Base-by-base conservation (phyloP, 2,797 vertebrate species). In the Sebastes hubbsi region DNA sequence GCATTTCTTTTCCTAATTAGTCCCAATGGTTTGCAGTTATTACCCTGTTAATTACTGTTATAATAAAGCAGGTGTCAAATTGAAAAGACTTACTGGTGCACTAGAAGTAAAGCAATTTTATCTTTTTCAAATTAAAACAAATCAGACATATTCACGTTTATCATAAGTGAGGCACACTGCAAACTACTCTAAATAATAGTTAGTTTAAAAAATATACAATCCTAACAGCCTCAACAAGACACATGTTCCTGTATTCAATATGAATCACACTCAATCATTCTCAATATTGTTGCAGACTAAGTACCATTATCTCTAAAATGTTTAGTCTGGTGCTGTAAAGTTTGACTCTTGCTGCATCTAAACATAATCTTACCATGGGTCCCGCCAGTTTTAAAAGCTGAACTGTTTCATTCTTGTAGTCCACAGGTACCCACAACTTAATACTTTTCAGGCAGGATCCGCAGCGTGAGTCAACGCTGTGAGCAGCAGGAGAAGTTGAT, bases 341-440 rank as follows among this genome's bases (percentile, higher is more conserved):
- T 74, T 27, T 49, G 25, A 38, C 13, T 64, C 25, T 32, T 70
- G 16, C 79, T 38, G 20, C 30, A 75, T 64, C 22, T 20, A 46
- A 80, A 66, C 25, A 54, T 10, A 79, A 11, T 75, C 87, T 93
- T 85, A 96, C 94, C 93, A 94, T 81, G 2, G 95, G 94, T 85
- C 90, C 94, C 1, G 90, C 85, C 76, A 95, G 85, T 90, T 92
- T 95, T n/a, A 94, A 59, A 80, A 93, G 24, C 66, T 92, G 85
- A 64, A 88, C 27, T 2, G 64, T 71, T 89, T 96, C 94, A 75
- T 85, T 88, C 85, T 90, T 92, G 86, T 94, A 94, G 34, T 82
- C 84, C 42, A 36, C 77, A 13, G 93, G 90, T 71, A 93, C 74
- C 77, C 83, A 77, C 60, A 59, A 69, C 27, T 61, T 74, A 22